Evolutionary conservation across 2,888 invertebrate species (phyloP), one percentile per base, ranked within the genome.

Genomic region (Enchytraeus crypticus): DNA sequence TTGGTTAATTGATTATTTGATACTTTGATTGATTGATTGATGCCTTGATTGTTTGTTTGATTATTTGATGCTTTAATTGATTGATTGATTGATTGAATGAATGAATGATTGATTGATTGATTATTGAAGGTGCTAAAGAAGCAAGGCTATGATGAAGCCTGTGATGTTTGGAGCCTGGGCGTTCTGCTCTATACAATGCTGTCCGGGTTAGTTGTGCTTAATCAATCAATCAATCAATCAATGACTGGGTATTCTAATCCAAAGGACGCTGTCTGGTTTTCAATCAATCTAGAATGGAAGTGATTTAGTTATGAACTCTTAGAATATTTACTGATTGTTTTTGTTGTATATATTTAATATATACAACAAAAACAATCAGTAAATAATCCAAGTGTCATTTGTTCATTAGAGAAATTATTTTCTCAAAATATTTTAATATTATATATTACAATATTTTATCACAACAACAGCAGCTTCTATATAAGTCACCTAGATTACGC

Each of bases 101-200:
- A 43, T 43, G 11, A 14, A 43, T 14, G 11, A n/a, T 43, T 43
- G 43, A 14, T 43, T 43, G n/a, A 43, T 43, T 43, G 11, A n/a
- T 14, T 14, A 2, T 27, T 30, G 27, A 38, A 81, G 77, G 81
- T 96, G 60, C 82, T 98, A 32, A 95, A 95, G 77, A 85, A 91
- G 26, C 97, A 97, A 76, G 97, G 97, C 2, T 98, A 98, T 74
- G 97, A 97, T 77, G 89, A 93, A 61, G 95, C 97, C 54, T 97
- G 97, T 82, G 97, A 98, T 83, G 92, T 97, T 70, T 98, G 97
- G 97, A 95, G 95, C 65, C 84, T 97, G 67, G 98, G 98, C 65
- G 92, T 98, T 38, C 83, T 97, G 58, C 85, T 98, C 0, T 98
- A 93, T 80, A 95, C 96, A 61, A 92, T 79, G 78, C 67, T 79